A percentile compares a stretch with the other conserved stretches of the same genome.
Conservation (phyloP, 2,888 invertebrate species). For the Lasioglossum pauxillum region DNA sequence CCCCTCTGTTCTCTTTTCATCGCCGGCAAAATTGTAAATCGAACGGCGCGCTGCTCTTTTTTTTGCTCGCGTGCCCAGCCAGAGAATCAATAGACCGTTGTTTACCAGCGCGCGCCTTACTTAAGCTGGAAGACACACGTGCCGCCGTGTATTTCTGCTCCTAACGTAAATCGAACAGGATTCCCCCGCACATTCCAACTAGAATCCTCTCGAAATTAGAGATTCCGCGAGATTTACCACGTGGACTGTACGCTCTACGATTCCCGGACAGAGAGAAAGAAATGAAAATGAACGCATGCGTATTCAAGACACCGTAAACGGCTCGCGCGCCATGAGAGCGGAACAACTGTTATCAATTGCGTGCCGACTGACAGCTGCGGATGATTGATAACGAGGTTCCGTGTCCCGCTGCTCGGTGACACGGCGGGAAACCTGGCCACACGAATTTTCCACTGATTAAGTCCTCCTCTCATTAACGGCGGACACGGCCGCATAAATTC, state of each 20-base stretch:
- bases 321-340: neutral
- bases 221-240: neutral
- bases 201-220: neutral
- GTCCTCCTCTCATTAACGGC: neutral
- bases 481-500: neutral
- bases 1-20: neutral
- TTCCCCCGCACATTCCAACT: neutral
- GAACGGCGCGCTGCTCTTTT: neutral
- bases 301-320: constrained; percentile 8
- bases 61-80: neutral
- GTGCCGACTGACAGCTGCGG: neutral
- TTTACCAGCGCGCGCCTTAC: constrained; percentile 9
- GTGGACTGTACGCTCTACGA: neutral
- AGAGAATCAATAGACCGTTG: constrained; percentile 30
- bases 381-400: constrained; percentile 24
- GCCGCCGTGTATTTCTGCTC: neutral
- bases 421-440: neutral
- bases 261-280: neutral
- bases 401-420: neutral
- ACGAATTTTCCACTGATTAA: constrained; percentile 9
- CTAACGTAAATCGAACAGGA: neutral
- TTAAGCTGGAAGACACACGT: constrained; percentile 17
- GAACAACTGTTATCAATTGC: constrained; percentile 29
- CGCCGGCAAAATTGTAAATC: constrained; percentile 14
- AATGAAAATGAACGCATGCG: neutral